These are phyloP conservation scores for Sarcophilus harrisii DNA, from an alignment of 2,797 vertebrate species.

Conservation along the genomic window DNA sequence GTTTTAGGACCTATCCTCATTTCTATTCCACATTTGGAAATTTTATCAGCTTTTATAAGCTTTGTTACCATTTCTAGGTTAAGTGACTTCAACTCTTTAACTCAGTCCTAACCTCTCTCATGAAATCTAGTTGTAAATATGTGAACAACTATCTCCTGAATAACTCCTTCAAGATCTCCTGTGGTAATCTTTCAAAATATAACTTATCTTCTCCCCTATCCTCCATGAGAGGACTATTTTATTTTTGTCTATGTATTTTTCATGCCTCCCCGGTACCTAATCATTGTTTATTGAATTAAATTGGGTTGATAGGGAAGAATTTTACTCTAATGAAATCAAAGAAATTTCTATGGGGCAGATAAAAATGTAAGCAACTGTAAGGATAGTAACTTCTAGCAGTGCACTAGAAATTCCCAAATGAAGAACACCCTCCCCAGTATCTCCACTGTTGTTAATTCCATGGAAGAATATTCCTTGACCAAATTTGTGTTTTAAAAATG, in stretches of 20 bases:
- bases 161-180: neutral
- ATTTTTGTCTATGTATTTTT: neutral
- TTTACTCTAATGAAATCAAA: neutral
- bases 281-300: neutral
- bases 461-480: neutral
- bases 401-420: neutral
- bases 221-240: neutral
- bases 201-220: neutral
- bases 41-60: neutral
- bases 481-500: neutral
- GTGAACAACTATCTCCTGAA: neutral
- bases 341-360: neutral
- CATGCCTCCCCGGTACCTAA: neutral
- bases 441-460: neutral
- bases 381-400: neutral
- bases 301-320: neutral
- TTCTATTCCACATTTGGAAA: neutral
- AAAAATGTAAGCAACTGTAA: neutral
- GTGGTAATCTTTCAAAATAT: neutral
- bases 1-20: neutral
- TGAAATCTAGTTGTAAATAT: neutral
- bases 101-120: neutral
- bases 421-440: neutral
- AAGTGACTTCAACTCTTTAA: neutral
- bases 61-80: neutral